Percentiles rank a stretch among this genome's conserved stretches.
phyloP scores from a whole-genome alignment of 2,797 vertebrate genomes.

The Ciconia nigra region DNA sequence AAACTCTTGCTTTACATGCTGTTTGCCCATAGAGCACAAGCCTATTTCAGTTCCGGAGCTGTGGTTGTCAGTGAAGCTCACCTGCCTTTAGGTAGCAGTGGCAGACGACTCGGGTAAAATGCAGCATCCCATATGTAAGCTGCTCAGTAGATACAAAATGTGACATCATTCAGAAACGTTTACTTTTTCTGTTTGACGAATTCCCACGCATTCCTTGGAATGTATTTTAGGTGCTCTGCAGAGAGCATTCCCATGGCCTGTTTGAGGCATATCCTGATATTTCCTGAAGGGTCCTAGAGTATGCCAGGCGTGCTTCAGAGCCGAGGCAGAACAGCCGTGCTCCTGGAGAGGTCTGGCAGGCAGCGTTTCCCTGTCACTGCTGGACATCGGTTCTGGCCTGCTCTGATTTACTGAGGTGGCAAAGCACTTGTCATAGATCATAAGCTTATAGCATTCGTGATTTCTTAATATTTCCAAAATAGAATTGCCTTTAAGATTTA shows the following conservation, averaged over 20 bases:
- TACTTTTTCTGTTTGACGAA: background rate
- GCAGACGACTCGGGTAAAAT: background rate
- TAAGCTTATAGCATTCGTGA: background rate
- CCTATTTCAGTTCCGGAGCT: background rate
- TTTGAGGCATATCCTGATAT: background rate
- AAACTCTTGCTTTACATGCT: fast-evolving
- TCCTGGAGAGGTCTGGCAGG: slow-evolving; percentile 30
- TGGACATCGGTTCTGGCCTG: background rate
- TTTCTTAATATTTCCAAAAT: slow-evolving; percentile 16
- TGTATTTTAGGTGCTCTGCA: slow-evolving; percentile 51
- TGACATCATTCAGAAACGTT: background rate
- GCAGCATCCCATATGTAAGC: fast-evolving
- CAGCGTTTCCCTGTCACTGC: background rate
- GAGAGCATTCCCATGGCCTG: slow-evolving; percentile 41
- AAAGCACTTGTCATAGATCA: background rate
- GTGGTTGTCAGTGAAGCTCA: background rate
- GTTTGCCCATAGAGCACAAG: background rate
- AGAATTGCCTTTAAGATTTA: slow-evolving; percentile 2
- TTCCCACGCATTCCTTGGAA: slow-evolving; percentile 38
- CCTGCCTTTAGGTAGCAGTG: background rate
- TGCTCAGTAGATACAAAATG: background rate
- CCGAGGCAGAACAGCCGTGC: background rate
- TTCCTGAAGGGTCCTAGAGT: slow-evolving; percentile 10
- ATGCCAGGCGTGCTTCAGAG: background rate
- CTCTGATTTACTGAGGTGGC: slow-evolving; percentile 33